Conservation (phyloP, 2,113 vertebrate genomes). For the Malurus elegans region DNA sequence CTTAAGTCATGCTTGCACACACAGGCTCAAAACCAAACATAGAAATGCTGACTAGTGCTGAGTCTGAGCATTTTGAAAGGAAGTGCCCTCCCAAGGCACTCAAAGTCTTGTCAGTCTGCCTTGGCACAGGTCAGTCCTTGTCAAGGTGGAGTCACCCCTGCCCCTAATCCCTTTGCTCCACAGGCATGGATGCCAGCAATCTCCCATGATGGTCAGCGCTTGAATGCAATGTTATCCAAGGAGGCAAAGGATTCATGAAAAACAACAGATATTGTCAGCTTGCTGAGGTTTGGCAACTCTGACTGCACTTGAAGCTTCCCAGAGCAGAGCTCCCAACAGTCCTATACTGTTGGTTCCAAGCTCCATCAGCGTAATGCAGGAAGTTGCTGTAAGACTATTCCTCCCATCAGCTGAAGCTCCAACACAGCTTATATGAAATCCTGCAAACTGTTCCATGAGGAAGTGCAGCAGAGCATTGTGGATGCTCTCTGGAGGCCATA, state of each 20-base stretch:
- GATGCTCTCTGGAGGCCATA: background rate
- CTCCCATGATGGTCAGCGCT: background rate
- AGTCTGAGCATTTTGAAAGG: background rate
- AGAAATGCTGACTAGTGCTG: background rate
- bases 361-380: background rate
- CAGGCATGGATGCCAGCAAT: fast-evolving
- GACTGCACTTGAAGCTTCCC: background rate
- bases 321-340: background rate
- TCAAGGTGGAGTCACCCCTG: background rate
- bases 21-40: background rate
- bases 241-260: background rate
- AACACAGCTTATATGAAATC: background rate
- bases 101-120: background rate
- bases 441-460: background rate
- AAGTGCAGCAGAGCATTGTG: background rate
- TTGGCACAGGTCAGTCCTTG: background rate
- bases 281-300: background rate
- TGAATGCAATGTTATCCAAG: background rate
- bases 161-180: fast-evolving
- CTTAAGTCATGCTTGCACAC: background rate
- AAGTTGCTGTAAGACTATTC: background rate
- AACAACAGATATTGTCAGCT: background rate
- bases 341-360: background rate
- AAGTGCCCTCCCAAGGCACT: background rate
- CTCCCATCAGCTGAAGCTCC: background rate